Conservation (phyloP, 2,888 invertebrate genomes). For the Eristalinus sepulchralis region DNA sequence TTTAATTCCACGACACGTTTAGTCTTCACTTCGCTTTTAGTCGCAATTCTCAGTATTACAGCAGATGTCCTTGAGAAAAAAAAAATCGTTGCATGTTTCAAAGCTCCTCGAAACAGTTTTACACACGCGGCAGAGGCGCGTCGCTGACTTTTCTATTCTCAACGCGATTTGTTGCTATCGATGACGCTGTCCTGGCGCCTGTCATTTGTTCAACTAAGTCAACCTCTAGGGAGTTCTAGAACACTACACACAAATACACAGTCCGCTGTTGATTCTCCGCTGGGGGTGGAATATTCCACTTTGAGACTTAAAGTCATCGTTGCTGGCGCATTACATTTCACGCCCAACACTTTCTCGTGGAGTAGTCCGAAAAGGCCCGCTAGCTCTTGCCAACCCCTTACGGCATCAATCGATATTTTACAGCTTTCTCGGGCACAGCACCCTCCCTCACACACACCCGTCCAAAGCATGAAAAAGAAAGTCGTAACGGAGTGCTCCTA, state of each 20-base stretch:
- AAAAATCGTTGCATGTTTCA: background rate
- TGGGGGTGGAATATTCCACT: conserved; percentile 14
- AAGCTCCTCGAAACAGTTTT: background rate
- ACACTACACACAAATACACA: conserved; percentile 46
- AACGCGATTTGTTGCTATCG: conserved; percentile 39
- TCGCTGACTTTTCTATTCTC: conserved; percentile 29
- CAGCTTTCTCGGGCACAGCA: conserved; percentile 8
- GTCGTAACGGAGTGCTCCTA: conserved; percentile 45
- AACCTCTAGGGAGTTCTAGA: conserved; percentile 11
- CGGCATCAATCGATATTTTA: conserved; percentile 55
- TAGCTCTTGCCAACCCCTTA: background rate
- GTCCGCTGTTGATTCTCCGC: background rate
- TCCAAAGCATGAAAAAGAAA: conserved; percentile 32
- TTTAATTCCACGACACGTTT: background rate
- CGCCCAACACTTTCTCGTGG: conserved; percentile 1
- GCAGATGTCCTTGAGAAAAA: background rate
- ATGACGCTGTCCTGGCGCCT: conserved; percentile 48
- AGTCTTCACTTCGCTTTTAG: background rate
- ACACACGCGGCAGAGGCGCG: conserved; percentile 28
- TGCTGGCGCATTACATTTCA: background rate
- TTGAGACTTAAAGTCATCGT: conserved; percentile 38
- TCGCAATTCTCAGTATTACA: background rate
- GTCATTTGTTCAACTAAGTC: conserved; percentile 2
- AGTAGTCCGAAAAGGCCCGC: background rate
- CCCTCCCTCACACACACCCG: background rate